phyloP scores from a whole-genome alignment of 2,113 vertebrate genomes.

The Cinclus mexicanus region DNA sequence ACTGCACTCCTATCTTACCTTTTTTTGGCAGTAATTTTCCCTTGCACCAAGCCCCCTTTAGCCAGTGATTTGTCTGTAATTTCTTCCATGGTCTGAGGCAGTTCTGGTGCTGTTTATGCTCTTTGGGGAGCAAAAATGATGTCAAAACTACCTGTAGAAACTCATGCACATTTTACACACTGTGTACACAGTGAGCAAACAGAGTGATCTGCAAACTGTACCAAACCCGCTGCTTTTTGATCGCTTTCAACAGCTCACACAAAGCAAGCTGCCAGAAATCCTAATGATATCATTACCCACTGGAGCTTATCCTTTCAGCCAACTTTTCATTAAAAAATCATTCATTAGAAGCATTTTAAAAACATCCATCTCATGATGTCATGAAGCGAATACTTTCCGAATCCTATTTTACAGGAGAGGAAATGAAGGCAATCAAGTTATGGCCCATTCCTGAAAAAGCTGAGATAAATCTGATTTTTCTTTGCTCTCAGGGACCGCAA shows the following conservation, averaged over 20 bases:
- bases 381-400: constrained; percentile 28
- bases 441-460: constrained; percentile 10
- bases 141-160: background rate
- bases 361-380: constrained; percentile 14
- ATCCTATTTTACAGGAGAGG: constrained; percentile 15
- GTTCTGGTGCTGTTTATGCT: background rate
- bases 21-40: background rate
- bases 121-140: rapidly evolving
- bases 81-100: rapidly evolving
- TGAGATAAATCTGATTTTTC: constrained; percentile 40
- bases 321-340: constrained; percentile 38
- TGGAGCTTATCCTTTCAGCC: background rate
- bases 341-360: constrained; percentile 6
- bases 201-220: rapidly evolving
- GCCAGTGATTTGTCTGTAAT: background rate
- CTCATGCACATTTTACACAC: rapidly evolving
- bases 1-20: rapidly evolving
- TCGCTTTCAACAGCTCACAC: constrained; percentile 4
- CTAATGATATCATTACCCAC: constrained; percentile 6
- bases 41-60: rapidly evolving
- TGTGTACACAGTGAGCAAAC: rapidly evolving
- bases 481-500: constrained; percentile 6
- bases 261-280: background rate
- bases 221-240: background rate
- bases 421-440: constrained; percentile 38